Percentiles rank a stretch among this genome's conserved stretches.
Conservation (phyloP, 2,797 vertebrate genomes). For the Mastacembelus armatus region DNA sequence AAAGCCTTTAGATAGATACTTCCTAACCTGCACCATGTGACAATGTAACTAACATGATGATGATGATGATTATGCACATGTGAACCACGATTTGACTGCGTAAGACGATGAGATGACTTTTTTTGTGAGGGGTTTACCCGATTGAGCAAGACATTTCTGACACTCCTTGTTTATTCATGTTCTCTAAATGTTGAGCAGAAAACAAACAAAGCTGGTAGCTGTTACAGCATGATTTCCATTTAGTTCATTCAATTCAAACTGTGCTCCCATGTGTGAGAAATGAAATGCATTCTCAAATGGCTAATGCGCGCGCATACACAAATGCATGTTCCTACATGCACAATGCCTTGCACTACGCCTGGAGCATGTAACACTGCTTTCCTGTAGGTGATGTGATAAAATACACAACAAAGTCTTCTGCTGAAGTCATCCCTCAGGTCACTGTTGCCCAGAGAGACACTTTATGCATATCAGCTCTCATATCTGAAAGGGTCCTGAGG, state of each 20-base stretch:
- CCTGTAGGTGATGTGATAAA: constrained; percentile 48
- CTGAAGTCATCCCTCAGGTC: constrained; percentile 38
- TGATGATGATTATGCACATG: neutral
- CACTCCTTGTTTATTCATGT: neutral
- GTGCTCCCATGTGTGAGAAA: neutral
- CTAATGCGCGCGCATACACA: neutral
- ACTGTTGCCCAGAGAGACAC: constrained; percentile 62
- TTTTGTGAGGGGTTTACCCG: too few relatives aligned
- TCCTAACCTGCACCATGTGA: neutral
- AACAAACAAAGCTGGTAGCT: neutral
- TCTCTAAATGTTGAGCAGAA: neutral
- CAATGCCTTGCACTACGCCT: neutral
- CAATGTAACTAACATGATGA: too few relatives aligned
- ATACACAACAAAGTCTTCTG: constrained; percentile 25
- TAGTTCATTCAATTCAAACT: constrained; percentile 2
- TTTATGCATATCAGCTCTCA: constrained; percentile 61
- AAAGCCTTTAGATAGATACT: too few relatives aligned
- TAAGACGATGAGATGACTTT: too few relatives aligned
- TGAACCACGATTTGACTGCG: neutral
- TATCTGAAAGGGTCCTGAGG: constrained; percentile 58
- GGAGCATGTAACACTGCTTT: constrained; percentile 28
- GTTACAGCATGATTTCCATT: constrained; percentile 13
- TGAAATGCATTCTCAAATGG: constrained; percentile 10
- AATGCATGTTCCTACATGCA: neutral
- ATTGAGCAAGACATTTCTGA: too few relatives aligned